These are phyloP conservation scores for Callosobruchus maculatus DNA, from an alignment of 2,888 invertebrate species.

Conservation along the genomic window DNA sequence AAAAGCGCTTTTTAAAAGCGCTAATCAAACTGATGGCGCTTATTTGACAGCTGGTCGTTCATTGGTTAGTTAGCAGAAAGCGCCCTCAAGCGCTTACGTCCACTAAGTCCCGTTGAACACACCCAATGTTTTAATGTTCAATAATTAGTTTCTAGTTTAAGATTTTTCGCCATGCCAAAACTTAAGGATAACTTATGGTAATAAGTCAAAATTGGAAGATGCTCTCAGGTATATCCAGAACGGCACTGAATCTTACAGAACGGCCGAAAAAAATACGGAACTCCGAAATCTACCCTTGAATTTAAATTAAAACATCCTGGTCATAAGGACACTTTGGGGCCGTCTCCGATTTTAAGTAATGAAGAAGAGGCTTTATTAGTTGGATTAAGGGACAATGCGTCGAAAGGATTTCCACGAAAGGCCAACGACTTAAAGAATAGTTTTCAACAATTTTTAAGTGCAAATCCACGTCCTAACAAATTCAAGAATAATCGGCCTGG, in stretches of 20 bases:
- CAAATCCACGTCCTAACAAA: background rate
- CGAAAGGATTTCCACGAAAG: conserved; percentile 14
- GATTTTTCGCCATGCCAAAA: background rate
- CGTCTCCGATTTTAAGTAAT: conserved; percentile 6
- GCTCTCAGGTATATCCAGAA: conserved; percentile 11
- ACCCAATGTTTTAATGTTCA: too few species aligned
- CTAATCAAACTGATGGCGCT: too few species aligned
- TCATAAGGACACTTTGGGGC: conserved; percentile 13
- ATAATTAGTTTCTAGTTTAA: too few species aligned
- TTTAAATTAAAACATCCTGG: conserved; percentile 14
- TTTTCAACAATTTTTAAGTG: conserved; percentile 17
- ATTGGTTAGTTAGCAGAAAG: too few species aligned
- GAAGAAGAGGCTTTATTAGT: conserved; percentile 5
- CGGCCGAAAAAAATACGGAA: conserved; percentile 13
- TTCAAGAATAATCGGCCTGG: conserved; percentile 12
- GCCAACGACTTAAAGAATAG: conserved; percentile 14
- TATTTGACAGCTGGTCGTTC: too few species aligned
- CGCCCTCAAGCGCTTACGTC: too few species aligned
- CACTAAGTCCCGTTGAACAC: too few species aligned
- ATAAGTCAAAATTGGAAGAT: conserved; percentile 5
- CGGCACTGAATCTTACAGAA: conserved; percentile 7
- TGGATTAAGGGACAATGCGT: conserved; percentile 10
- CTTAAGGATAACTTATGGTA: conserved; percentile 7
- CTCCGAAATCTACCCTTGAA: conserved; percentile 12
- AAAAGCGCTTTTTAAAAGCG: too few species aligned